Evolutionary conservation across 2,888 invertebrate genomes (phyloP).

Genomic region (Amblyjoppa fuscipennis): DNA sequence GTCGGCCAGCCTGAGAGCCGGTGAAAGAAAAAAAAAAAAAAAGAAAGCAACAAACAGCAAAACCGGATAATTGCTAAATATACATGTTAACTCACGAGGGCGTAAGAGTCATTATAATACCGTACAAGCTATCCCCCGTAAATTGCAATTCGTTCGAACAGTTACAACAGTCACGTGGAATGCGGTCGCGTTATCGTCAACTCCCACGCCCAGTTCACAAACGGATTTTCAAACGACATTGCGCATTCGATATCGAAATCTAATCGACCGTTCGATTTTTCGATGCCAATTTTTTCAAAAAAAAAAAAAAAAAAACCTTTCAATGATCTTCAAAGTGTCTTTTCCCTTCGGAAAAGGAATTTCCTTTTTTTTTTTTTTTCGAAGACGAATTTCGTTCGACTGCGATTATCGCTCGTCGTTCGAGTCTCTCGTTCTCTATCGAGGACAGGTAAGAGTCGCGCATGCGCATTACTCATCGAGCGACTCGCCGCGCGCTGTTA

Average conservation of each 20-base stretch:
- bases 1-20: too few relatives aligned
- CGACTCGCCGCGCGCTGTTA: background rate
- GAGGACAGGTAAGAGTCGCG: slow-evolving; percentile 72
- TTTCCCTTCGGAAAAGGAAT: too few relatives aligned
- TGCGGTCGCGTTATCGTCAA: slow-evolving; percentile 70
- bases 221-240: slow-evolving; percentile 24
- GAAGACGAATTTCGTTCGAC: background rate
- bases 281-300: too few relatives aligned
- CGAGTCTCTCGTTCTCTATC: slow-evolving; percentile 49
- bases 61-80: slow-evolving; percentile 54
- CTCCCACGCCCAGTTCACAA: slow-evolving; percentile 47
- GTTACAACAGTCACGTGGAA: slow-evolving; percentile 70
- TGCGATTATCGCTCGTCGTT: background rate
- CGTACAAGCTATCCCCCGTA: slow-evolving; percentile 58
- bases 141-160: slow-evolving; percentile 70
- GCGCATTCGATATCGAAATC: background rate
- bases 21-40: background rate
- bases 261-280: background rate
- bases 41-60: slow-evolving; percentile 4
- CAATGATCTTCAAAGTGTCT: background rate
- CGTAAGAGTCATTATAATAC: slow-evolving; percentile 55
- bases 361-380: too few relatives aligned
- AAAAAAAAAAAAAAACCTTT: background rate
- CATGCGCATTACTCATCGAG: slow-evolving; percentile 15
- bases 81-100: slow-evolving; percentile 12